A percentile compares a stretch with the other conserved stretches of the same genome.
Evolutionary conservation across 2,888 invertebrate genomes (phyloP).

Genomic region (Apodemia duryi): DNA sequence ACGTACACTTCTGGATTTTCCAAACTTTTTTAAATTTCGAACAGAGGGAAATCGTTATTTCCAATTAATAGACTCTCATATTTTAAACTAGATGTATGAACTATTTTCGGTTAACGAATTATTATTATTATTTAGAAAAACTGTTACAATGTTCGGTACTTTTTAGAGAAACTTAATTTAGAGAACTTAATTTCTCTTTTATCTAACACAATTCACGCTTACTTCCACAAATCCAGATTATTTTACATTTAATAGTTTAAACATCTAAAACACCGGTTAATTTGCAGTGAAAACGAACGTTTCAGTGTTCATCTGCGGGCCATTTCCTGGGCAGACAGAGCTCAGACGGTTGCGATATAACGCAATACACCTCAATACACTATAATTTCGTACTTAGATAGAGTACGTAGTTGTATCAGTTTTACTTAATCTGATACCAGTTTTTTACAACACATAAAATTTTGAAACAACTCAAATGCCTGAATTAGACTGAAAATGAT

Average conservation of each 20-base stretch:
- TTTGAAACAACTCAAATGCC: too few relatives aligned
- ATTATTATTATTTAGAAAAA: too few relatives aligned
- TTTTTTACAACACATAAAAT: too few relatives aligned
- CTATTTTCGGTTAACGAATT: too few relatives aligned
- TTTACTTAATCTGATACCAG: neutral
- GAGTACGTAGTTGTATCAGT: neutral
- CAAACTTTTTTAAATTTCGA: too few relatives aligned
- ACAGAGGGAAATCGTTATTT: too few relatives aligned
- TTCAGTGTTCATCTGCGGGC: constrained; percentile 5
- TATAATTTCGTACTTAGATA: neutral
- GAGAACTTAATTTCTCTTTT: constrained; percentile 1
- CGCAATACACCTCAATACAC: neutral
- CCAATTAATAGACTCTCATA: too few relatives aligned
- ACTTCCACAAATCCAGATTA: constrained; percentile 39
- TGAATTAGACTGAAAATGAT: too few relatives aligned
- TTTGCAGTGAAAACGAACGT: neutral
- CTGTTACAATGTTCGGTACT: too few relatives aligned
- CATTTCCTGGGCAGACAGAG: constrained; percentile 11
- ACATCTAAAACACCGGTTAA: constrained; percentile 4
- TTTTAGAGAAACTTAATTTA: too few relatives aligned
- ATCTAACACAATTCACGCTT: constrained; percentile 19
- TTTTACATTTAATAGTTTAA: constrained; percentile 26
- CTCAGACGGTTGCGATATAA: constrained; percentile 7
- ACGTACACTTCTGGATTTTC: too few relatives aligned
- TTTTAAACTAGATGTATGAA: too few relatives aligned